Conservation (phyloP, 64 coral and sea anemone species). For the Cladopsammia gracilis region DNA sequence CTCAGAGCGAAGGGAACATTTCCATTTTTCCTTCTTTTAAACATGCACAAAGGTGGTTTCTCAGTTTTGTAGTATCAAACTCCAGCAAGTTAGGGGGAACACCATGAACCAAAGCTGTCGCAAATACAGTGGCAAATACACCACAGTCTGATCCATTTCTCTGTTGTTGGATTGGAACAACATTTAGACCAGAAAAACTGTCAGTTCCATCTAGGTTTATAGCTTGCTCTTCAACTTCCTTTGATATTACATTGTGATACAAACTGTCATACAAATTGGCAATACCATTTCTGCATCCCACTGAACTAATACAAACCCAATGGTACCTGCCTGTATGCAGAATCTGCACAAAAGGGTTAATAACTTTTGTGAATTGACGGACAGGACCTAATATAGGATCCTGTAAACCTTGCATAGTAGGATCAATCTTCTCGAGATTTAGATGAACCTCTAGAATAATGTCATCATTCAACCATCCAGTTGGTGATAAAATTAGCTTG, state of each 20-base stretch:
- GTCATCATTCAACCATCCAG: conserved; percentile 64
- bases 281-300: conserved; percentile 34
- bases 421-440: conserved; percentile 52
- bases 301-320: conserved; percentile 67
- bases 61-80: conserved; percentile 17
- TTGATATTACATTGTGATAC: conserved; percentile 50
- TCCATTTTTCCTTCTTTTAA: no score
- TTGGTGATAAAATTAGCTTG: conserved; percentile 44
- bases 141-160: conserved; percentile 30
- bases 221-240: conserved; percentile 59
- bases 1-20: no score
- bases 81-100: conserved; percentile 11
- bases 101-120: conserved; percentile 12
- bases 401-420: conserved; percentile 50
- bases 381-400: conserved; percentile 29
- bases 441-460: conserved; percentile 43
- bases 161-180: conserved; percentile 42
- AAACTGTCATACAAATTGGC: conserved; percentile 69
- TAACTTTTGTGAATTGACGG: conserved; percentile 37
- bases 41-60: no score
- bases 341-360: conserved; percentile 50
- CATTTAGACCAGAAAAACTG: conserved; percentile 37
- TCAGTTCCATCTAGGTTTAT: conserved; percentile 45
- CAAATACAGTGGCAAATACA: conserved; percentile 9
- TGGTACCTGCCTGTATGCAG: conserved; percentile 57